Conservation (phyloP, 2,113 vertebrate species). For the Callaeas wilsoni region DNA sequence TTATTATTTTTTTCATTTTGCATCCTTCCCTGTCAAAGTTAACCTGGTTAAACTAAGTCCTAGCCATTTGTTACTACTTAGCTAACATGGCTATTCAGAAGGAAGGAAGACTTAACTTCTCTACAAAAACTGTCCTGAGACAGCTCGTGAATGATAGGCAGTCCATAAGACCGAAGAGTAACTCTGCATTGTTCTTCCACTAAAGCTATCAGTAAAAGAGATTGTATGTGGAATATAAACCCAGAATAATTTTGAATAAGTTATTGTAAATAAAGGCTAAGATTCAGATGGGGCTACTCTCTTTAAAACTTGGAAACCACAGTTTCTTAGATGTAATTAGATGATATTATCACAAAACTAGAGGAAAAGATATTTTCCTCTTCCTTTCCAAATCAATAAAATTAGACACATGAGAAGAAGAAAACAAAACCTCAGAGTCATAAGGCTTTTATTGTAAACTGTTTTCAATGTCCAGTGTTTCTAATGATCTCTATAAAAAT, state of each 20-base stretch:
- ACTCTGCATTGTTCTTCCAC: background rate
- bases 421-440: background rate
- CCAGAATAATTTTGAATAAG: background rate
- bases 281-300: background rate
- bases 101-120: background rate
- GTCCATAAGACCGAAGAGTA: background rate
- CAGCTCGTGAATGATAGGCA: accelerated
- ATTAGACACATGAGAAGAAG: background rate
- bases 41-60: background rate
- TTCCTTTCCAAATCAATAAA: background rate
- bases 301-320: background rate
- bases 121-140: background rate
- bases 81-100: background rate
- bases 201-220: background rate
- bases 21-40: background rate
- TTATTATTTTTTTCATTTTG: background rate
- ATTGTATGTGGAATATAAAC: background rate
- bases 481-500: background rate
- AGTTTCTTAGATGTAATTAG: background rate
- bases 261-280: background rate
- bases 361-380: background rate
- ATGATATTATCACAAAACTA: background rate
- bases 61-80: background rate
- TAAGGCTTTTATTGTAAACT: background rate
- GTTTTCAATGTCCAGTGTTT: background rate